A percentile compares a stretch with the other conserved stretches of the same genome.
Evolutionary conservation across 2,113 vertebrate genomes (phyloP).

Genomic region (Bubo scandiacus): DNA sequence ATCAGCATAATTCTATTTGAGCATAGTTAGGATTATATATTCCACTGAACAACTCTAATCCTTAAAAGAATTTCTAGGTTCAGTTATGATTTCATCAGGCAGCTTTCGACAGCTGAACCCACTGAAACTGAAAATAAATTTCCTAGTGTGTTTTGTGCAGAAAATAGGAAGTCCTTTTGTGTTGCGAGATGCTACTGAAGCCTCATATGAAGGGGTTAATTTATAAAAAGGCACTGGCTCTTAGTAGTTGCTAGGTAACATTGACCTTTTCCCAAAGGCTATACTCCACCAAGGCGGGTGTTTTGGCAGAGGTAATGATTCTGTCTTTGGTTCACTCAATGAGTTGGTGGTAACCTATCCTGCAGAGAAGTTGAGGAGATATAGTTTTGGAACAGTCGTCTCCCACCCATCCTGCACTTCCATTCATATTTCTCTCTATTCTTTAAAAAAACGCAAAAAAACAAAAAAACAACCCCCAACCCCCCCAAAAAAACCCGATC

Average conservation of each 20-base stretch:
- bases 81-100: not conserved
- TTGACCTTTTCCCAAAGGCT: slow-evolving; percentile 56
- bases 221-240: slow-evolving; percentile 5
- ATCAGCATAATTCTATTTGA: not conserved
- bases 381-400: not conserved
- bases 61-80: not conserved
- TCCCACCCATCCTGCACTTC: not conserved
- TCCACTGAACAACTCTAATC: not conserved
- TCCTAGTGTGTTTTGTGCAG: not conserved
- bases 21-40: not conserved
- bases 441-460: not conserved
- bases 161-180: not conserved
- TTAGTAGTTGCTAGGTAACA: slow-evolving; percentile 61
- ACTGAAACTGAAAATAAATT: not conserved
- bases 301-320: not conserved
- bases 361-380: not conserved
- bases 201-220: slow-evolving; percentile 40
- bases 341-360: not conserved
- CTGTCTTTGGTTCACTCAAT: not conserved
- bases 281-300: not conserved
- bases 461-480: too few species aligned
- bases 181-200: not conserved
- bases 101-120: not conserved
- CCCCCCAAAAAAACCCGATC: too few species aligned
- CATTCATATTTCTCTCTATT: not conserved